phyloP scores from a whole-genome alignment of 2,888 invertebrate genomes.

The Drosophila nr. fundita region DNA sequence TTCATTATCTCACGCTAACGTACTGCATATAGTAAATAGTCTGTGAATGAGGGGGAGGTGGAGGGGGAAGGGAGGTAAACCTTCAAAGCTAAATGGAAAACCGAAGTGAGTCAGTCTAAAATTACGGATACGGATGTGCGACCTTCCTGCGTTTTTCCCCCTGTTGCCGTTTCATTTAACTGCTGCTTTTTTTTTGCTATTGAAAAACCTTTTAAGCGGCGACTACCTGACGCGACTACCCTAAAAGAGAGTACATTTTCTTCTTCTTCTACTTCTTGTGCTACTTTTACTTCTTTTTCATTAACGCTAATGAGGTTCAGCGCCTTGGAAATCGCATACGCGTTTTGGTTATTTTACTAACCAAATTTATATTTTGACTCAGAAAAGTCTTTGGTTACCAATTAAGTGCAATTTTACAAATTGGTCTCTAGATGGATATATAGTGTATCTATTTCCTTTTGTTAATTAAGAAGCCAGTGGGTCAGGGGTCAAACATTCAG shows the following conservation, averaged over 20 bases:
- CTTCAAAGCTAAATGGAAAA: slow-evolving; percentile 53
- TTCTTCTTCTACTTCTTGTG: neutral
- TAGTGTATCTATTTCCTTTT: slow-evolving; percentile 8
- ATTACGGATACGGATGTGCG: slow-evolving; percentile 40
- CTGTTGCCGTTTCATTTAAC: slow-evolving; percentile 20
- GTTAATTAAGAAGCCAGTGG: slow-evolving; percentile 10
- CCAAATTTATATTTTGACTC: slow-evolving; percentile 10
- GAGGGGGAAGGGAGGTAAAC: slow-evolving; percentile 6
- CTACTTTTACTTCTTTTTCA: neutral
- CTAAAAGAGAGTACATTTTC: neutral
- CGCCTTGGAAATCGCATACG: slow-evolving; percentile 12
- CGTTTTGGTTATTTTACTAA: slow-evolving; percentile 11
- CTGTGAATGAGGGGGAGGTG: rapidly evolving
- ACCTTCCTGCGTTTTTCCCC: slow-evolving; percentile 24
- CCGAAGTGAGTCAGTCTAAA: slow-evolving; percentile 29
- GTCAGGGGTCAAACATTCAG: neutral
- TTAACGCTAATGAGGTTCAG: slow-evolving; percentile 37
- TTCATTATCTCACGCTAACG: slow-evolving; percentile 65
- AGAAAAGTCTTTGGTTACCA: slow-evolving; percentile 60
- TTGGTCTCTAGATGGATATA: slow-evolving; percentile 15
- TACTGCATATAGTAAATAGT: neutral
- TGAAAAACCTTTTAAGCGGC: slow-evolving; percentile 21
- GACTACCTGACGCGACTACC: slow-evolving; percentile 33
- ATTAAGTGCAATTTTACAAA: slow-evolving; percentile 50
- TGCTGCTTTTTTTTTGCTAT: slow-evolving; percentile 6